phyloP scores from a whole-genome alignment of 64 coral and sea anemone genomes.

The Orbicella faveolata region DNA sequence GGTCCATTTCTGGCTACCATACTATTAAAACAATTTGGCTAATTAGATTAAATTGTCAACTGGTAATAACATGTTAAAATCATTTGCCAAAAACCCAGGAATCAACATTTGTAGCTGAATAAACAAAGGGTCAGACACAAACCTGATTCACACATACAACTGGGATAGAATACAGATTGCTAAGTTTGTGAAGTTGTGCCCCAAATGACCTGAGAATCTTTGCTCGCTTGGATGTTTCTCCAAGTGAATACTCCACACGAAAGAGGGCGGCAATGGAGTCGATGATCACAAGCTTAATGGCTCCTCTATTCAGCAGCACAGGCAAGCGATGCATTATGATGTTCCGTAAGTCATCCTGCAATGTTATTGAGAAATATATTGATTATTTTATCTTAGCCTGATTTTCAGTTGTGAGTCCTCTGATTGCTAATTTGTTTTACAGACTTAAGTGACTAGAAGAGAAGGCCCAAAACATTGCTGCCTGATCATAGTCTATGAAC shows the following conservation, averaged over 20 bases:
- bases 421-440: not conserved
- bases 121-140: not conserved
- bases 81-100: not conserved
- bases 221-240: constrained; percentile 70
- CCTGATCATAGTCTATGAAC: no score
- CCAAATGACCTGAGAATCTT: constrained; percentile 89
- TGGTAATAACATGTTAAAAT: not conserved
- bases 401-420: no score
- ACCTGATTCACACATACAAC: constrained; percentile 98
- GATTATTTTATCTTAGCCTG: no score
- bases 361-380: not conserved
- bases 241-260: constrained; percentile 81
- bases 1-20: no score
- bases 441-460: no score
- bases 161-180: constrained; percentile 55
- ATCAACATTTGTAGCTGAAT: no score
- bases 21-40: no score
- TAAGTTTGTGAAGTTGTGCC: constrained; percentile 73
- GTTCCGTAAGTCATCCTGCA: constrained; percentile 79
- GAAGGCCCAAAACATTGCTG: no score
- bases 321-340: constrained; percentile 78
- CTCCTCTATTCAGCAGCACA: constrained; percentile 63
- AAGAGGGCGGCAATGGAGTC: constrained; percentile 94
- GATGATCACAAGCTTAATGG: constrained; percentile 79
- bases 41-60: no score